These are phyloP conservation scores for Cheilosia variabilis DNA, from an alignment of 2,888 invertebrate genomes.

Conservation along the genomic window DNA sequence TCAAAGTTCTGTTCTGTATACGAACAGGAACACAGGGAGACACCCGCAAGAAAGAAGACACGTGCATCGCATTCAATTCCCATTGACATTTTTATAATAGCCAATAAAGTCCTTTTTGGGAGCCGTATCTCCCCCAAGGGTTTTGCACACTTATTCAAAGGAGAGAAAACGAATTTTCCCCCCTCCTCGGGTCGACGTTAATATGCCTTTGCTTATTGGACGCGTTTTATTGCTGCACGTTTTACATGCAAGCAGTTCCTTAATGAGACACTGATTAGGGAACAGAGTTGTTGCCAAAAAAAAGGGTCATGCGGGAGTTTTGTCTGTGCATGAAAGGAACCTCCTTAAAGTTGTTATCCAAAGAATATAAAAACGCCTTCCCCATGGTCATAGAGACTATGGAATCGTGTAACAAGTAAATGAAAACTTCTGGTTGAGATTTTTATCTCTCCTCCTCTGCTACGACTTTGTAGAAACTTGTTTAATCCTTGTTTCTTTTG, in stretches of 20 bases:
- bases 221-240: constrained; percentile 63
- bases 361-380: too few species aligned
- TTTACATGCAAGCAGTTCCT: constrained; percentile 42
- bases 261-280: constrained; percentile 65
- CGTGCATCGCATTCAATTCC: constrained; percentile 67
- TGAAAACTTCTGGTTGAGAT: not conserved
- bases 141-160: not conserved
- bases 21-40: not conserved
- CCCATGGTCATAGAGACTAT: too few species aligned
- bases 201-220: constrained; percentile 39
- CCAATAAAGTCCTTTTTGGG: constrained; percentile 24
- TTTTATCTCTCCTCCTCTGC: not conserved
- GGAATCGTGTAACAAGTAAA: too few species aligned
- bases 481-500: constrained; percentile 17
- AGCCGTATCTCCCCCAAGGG: constrained; percentile 7
- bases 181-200: constrained; percentile 25
- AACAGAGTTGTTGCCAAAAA: not conserved
- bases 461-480: constrained; percentile 3
- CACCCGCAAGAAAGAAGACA: constrained; percentile 39
- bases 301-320: not conserved
- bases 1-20: not conserved
- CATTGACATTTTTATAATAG: constrained; percentile 53
- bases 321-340: too few species aligned
- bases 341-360: not conserved
- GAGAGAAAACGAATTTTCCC: not conserved